A percentile compares a stretch with the other conserved stretches of the same genome.
Evolutionary conservation across 2,888 invertebrate genomes (phyloP).

Genomic region (Adineta ricciae): DNA sequence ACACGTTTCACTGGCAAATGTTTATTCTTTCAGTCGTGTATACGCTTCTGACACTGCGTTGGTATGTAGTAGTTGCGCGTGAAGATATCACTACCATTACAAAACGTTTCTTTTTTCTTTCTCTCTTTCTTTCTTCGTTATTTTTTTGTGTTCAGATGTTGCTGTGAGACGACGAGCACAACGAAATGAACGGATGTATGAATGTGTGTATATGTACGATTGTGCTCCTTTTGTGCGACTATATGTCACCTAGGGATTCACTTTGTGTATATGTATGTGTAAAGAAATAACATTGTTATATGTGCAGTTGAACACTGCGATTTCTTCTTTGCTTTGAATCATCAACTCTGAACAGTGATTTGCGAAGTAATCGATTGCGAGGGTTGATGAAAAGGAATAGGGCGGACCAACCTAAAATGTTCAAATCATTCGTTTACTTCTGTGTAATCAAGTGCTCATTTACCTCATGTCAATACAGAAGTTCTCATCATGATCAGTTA

Average conservation of each 20-base stretch:
- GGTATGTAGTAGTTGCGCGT: not conserved
- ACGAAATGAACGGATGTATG: not conserved
- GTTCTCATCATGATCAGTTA: not conserved
- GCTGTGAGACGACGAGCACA: not conserved
- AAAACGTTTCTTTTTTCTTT: not conserved
- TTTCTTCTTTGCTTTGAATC: not conserved
- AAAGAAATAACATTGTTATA: not conserved
- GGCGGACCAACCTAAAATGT: not conserved
- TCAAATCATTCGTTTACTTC: not conserved
- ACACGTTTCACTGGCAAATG: not conserved
- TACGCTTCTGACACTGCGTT: not conserved
- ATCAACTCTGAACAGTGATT: not conserved
- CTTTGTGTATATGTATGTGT: not conserved
- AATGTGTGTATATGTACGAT: not conserved
- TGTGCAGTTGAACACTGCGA: not conserved
- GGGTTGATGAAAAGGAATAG: not conserved
- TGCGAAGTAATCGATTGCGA: not conserved
- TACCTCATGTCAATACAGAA: not conserved
- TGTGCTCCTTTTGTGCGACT: not conserved
- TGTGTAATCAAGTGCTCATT: not conserved
- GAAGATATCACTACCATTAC: not conserved
- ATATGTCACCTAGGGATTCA: not conserved
- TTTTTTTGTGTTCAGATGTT: not conserved
- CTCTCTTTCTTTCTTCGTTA: not conserved
- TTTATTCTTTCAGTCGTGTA: not conserved